Evolutionary conservation across 2,888 invertebrate genomes (phyloP).

Genomic region (Hyppa rectilinea): DNA sequence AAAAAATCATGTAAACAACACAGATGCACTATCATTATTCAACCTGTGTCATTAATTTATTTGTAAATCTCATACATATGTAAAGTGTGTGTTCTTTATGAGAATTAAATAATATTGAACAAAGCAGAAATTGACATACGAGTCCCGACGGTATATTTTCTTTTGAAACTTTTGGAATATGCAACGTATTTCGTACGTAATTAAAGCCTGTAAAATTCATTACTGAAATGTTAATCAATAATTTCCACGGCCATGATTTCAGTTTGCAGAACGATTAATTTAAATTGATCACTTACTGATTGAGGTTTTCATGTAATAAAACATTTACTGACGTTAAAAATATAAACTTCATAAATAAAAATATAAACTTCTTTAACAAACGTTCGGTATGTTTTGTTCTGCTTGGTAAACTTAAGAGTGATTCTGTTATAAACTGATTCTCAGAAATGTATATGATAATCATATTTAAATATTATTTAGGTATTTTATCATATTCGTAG

Average conservation of each 20-base stretch:
- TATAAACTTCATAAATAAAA: neutral
- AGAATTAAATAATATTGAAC: neutral
- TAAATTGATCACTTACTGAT: neutral
- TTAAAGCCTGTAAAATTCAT: constrained; percentile 1
- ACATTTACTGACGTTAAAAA: neutral
- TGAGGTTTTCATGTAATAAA: neutral
- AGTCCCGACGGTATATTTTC: neutral
- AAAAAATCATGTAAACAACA: too few relatives aligned
- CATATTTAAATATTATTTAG: too few relatives aligned
- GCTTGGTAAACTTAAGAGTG: too few relatives aligned
- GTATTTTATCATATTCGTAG: neutral
- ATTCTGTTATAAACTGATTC: too few relatives aligned
- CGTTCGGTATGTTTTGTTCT: neutral
- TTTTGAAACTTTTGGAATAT: neutral
- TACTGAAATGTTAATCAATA: constrained; percentile 1
- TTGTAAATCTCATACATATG: neutral
- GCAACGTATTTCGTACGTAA: neutral
- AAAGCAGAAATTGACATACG: neutral
- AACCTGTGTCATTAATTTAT: neutral
- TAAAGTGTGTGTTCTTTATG: neutral
- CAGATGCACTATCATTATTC: too few relatives aligned
- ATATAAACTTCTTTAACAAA: neutral
- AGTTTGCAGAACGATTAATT: neutral
- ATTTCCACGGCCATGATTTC: neutral
- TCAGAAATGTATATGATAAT: too few relatives aligned